Evolutionary conservation across 2,113 vertebrate genomes (phyloP).

Genomic region (Procapra przewalskii): DNA sequence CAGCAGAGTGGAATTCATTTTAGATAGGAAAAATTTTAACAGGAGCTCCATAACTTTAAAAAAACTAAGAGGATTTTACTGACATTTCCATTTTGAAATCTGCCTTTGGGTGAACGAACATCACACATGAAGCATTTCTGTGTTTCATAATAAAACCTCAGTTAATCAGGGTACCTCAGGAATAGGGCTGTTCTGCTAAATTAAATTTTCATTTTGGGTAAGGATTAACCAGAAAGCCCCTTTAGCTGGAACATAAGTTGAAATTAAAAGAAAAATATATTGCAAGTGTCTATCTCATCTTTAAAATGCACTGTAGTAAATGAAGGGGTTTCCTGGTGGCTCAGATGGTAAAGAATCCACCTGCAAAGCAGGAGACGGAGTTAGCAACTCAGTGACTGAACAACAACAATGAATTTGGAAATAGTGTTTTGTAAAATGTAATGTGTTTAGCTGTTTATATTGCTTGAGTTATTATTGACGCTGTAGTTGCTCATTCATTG

Average conservation of each 20-base stretch:
- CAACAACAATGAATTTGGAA: background rate
- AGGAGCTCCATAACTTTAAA: background rate
- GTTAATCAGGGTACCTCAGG: constrained; percentile 27
- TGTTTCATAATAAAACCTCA: background rate
- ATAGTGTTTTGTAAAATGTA: background rate
- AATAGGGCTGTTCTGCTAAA: constrained; percentile 4
- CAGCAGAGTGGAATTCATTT: constrained; percentile 4
- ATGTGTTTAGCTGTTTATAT: background rate
- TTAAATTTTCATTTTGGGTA: background rate
- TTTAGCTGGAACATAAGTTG: background rate
- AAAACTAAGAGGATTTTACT: constrained; percentile 9
- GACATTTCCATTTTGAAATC: constrained; percentile 33
- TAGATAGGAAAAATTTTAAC: background rate
- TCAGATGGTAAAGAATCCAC: background rate
- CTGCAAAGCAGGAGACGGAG: background rate
- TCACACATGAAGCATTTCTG: background rate
- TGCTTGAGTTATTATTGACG: background rate
- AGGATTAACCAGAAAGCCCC: constrained; percentile 33
- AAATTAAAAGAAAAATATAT: background rate
- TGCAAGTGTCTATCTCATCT: background rate
- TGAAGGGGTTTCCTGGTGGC: background rate
- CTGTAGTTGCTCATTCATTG: background rate
- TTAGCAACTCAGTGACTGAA: background rate
- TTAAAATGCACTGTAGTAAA: background rate
- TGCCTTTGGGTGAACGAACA: background rate